Evolutionary conservation across 2,888 invertebrate species (phyloP).

Genomic region (Cistogaster globosa): DNA sequence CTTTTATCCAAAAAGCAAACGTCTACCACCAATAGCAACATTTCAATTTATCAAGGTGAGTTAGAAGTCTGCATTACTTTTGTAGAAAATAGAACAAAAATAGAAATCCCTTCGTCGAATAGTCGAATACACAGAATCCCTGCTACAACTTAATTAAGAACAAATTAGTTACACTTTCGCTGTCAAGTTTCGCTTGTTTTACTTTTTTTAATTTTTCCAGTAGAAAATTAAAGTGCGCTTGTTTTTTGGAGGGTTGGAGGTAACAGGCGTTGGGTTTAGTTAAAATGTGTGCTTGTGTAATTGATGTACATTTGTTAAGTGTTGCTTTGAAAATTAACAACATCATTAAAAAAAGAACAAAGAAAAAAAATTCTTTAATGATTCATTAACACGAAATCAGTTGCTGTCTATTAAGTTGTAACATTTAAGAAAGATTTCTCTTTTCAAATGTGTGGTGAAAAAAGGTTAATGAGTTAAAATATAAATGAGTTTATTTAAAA

Average conservation of each 20-base stretch:
- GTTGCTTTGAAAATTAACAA: conserved; percentile 59
- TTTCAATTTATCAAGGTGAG: conserved; percentile 95
- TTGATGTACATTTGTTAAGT: background rate
- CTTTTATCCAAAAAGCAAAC: conserved; percentile 94
- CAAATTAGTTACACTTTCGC: conserved; percentile 61
- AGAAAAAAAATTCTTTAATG: conserved; percentile 55
- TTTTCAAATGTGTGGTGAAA: background rate
- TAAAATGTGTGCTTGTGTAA: background rate
- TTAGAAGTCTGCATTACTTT: conserved; percentile 28
- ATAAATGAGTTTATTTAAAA: too few relatives aligned
- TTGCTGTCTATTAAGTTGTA: conserved; percentile 38
- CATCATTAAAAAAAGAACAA: conserved; percentile 48
- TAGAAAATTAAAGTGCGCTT: conserved; percentile 2
- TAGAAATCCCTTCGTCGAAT: conserved; percentile 9
- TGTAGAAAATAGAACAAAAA: background rate
- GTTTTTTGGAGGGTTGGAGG: too few relatives aligned
- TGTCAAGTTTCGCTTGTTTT: conserved; percentile 19
- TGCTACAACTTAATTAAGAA: conserved; percentile 58
- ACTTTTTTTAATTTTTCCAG: background rate
- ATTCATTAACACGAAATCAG: conserved; percentile 67
- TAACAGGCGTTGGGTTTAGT: background rate
- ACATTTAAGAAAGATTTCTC: conserved; percentile 1
- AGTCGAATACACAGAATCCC: background rate
- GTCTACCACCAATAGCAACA: conserved; percentile 94
- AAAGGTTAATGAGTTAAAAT: background rate